Conservation (phyloP, 2,113 vertebrate species). For the Stigmatopora nigra region DNA sequence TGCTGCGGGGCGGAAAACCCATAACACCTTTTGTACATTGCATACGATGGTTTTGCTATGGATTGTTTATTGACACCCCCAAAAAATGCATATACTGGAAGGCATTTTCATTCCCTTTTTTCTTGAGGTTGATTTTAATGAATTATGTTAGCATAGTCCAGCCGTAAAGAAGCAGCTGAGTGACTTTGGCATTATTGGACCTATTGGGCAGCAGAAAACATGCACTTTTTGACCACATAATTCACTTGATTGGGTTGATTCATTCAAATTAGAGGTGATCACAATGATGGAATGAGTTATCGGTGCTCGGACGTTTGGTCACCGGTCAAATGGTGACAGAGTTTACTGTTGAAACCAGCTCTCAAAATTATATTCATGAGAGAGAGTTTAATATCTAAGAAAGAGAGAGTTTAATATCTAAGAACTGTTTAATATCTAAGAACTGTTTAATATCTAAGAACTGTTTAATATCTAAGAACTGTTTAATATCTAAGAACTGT, state of each 20-base stretch:
- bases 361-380: too few relatives aligned
- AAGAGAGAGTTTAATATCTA: too few relatives aligned
- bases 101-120: neutral
- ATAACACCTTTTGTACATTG: constrained; percentile 2
- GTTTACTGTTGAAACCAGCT: too few relatives aligned
- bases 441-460: too few relatives aligned
- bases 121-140: neutral
- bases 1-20: neutral
- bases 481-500: too few relatives aligned
- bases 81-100: neutral
- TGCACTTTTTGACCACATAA: neutral
- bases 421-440: too few relatives aligned
- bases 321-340: too few relatives aligned
- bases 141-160: neutral
- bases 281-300: neutral
- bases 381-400: too few relatives aligned
- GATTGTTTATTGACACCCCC: neutral
- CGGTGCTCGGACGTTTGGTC: too few relatives aligned
- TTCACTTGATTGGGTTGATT: neutral
- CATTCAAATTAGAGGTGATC: neutral
- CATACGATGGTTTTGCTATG: neutral
- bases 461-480: too few relatives aligned
- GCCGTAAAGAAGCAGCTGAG: too few relatives aligned
- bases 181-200: neutral
- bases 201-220: neutral